phyloP scores from a whole-genome alignment of 2,797 vertebrate species.

The Agapornis canus region DNA sequence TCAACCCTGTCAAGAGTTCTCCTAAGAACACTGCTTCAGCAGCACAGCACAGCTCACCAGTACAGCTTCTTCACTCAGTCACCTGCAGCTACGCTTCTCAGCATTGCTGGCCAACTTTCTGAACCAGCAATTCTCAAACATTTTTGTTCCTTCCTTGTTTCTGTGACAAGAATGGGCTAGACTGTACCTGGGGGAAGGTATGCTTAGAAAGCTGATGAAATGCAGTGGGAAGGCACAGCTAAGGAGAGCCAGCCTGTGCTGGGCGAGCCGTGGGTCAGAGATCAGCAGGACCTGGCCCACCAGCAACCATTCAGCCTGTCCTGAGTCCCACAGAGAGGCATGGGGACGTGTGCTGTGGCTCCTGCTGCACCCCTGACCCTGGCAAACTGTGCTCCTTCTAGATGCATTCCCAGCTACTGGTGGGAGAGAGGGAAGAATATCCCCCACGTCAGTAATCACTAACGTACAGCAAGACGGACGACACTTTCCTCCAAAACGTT shows the following conservation, averaged over 20 bases:
- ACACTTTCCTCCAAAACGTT: neutral
- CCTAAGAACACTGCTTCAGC: neutral
- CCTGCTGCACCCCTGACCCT: neutral
- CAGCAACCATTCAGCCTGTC: neutral
- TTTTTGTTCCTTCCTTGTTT: neutral
- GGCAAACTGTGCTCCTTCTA: neutral
- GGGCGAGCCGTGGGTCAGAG: accelerated
- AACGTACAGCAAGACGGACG: neutral
- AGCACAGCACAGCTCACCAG: neutral
- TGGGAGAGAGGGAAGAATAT: neutral
- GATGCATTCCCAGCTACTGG: neutral
- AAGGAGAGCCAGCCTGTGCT: neutral
- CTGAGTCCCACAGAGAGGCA: neutral
- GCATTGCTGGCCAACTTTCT: neutral
- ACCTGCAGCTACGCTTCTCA: neutral
- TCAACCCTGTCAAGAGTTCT: no score
- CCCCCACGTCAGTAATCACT: neutral
- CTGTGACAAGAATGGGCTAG: neutral
- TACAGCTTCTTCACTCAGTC: neutral
- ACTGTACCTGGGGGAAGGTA: neutral
- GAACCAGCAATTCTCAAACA: neutral
- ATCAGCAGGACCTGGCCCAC: neutral
- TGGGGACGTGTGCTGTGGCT: accelerated
- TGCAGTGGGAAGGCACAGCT: neutral
- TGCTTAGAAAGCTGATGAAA: neutral